Evolutionary conservation across 2,797 vertebrate genomes (phyloP).

Genomic region (Pangasius macronema): DNA sequence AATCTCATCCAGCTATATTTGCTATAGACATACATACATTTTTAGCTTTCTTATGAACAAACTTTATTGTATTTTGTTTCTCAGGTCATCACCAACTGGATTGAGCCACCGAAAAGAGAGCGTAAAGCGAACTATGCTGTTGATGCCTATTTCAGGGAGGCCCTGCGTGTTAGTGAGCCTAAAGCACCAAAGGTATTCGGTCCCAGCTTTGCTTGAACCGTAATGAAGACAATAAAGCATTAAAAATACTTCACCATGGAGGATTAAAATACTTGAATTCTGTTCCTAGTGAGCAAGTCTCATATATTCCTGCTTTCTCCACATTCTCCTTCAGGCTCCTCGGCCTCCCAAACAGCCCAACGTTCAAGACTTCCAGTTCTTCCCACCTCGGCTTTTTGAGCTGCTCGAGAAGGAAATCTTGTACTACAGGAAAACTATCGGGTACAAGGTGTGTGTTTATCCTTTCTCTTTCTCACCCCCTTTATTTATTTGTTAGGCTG

Average conservation of each 20-base stretch:
- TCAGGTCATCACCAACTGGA: slow-evolving; percentile 98
- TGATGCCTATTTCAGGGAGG: slow-evolving; percentile 98
- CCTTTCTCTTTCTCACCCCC: not conserved
- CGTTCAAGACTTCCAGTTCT: slow-evolving; percentile 99
- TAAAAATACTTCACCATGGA: not conserved
- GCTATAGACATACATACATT: no score
- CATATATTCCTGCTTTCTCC: not conserved
- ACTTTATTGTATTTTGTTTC: not conserved
- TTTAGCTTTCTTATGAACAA: not conserved
- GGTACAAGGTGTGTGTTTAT: slow-evolving; percentile 86
- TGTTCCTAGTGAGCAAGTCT: not conserved
- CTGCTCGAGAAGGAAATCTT: slow-evolving; percentile 98
- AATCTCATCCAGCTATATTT: not conserved
- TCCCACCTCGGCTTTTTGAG: slow-evolving; percentile 97
- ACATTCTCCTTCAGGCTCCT: slow-evolving; percentile 80
- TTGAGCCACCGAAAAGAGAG: slow-evolving; percentile 96
- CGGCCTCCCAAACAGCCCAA: slow-evolving; percentile 98
- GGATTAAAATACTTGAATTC: not conserved
- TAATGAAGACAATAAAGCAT: not conserved
- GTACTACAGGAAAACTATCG: slow-evolving; percentile 98
- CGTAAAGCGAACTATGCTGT: slow-evolving; percentile 99
- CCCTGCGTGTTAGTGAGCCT: slow-evolving; percentile 95
- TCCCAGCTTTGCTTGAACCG: not conserved
- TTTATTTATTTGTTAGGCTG: not conserved
- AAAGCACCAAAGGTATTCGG: slow-evolving; percentile 93